Evolutionary conservation across 2,888 invertebrate genomes (phyloP).

Genomic region (Endotricha flammealis): DNA sequence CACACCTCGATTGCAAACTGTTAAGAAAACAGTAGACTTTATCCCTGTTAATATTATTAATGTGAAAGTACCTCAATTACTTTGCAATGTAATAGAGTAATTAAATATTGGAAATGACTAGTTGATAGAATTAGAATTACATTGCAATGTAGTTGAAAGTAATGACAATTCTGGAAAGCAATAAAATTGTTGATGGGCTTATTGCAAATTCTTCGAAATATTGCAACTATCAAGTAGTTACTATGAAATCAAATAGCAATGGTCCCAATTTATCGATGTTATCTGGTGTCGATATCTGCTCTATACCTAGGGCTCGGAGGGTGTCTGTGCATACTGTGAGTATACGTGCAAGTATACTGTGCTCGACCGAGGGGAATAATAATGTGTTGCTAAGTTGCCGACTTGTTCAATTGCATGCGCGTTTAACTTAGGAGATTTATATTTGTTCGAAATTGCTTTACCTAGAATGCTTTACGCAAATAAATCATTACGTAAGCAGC

Average conservation of each 20-base stretch:
- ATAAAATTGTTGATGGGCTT: too few relatives aligned
- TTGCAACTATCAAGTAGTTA: background rate
- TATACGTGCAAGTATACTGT: conserved; percentile 6
- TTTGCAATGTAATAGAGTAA: too few relatives aligned
- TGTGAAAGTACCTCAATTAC: too few relatives aligned
- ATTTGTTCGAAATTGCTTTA: conserved; percentile 12
- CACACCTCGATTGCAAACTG: conserved; percentile 11
- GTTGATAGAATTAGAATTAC: too few relatives aligned
- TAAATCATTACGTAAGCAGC: conserved; percentile 11
- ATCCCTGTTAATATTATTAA: too few relatives aligned
- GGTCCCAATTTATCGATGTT: conserved; percentile 1
- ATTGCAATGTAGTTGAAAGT: too few relatives aligned
- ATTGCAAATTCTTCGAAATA: conserved; percentile 2
- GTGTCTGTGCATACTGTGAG: background rate
- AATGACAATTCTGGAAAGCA: too few relatives aligned
- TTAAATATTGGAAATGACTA: too few relatives aligned
- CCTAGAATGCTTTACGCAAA: conserved; percentile 8
- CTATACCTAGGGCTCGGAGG: background rate
- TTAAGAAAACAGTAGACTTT: conserved; percentile 32
- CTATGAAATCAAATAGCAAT: conserved; percentile 6
- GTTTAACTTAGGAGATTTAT: conserved; percentile 12
- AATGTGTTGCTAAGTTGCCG: conserved; percentile 22
- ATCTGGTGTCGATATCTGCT: background rate
- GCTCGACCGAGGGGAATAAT: conserved; percentile 20
- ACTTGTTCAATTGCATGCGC: conserved; percentile 15